phyloP scores from a whole-genome alignment of 2,888 invertebrate genomes.

The Sipunculus nudus region DNA sequence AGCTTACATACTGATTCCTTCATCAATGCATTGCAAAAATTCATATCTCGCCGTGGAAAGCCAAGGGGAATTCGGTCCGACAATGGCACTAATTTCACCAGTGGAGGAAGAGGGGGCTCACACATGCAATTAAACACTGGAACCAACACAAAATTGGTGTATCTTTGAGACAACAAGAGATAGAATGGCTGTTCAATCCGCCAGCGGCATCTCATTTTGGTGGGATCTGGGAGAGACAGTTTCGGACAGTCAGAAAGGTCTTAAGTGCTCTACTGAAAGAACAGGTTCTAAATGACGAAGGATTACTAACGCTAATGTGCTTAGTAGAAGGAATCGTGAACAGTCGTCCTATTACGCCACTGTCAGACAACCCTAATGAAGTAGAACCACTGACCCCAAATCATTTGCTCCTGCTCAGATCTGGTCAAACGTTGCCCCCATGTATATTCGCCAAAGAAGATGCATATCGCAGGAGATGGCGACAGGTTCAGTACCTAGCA shows the following conservation, averaged over 20 bases:
- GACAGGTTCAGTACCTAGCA: conserved; percentile 28
- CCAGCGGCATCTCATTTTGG: conserved; percentile 4
- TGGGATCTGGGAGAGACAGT: not conserved
- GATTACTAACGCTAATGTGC: not conserved
- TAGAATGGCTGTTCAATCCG: conserved; percentile 7
- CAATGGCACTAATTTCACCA: conserved; percentile 2
- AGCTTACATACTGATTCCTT: not conserved
- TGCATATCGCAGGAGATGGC: conserved; percentile 24
- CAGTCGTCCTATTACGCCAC: not conserved
- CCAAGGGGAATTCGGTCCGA: not conserved
- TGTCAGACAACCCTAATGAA: not conserved
- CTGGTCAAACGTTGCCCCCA: conserved; percentile 11
- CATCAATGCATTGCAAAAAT: conserved; percentile 5
- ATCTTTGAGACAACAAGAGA: not conserved
- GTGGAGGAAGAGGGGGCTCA: not conserved
- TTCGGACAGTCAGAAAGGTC: conserved; percentile 2
- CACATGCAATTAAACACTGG: not conserved
- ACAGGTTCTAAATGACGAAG: conserved; percentile 1
- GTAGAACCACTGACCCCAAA: not conserved
- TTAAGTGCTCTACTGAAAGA: not conserved
- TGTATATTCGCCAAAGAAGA: conserved; percentile 19
- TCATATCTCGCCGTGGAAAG: not conserved
- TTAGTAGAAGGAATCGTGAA: conserved; percentile 2
- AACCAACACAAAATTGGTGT: not conserved
- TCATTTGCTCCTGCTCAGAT: not conserved